These are phyloP conservation scores for Tipula confusa DNA, from an alignment of 2,888 invertebrate genomes.

Conservation along the genomic window DNA sequence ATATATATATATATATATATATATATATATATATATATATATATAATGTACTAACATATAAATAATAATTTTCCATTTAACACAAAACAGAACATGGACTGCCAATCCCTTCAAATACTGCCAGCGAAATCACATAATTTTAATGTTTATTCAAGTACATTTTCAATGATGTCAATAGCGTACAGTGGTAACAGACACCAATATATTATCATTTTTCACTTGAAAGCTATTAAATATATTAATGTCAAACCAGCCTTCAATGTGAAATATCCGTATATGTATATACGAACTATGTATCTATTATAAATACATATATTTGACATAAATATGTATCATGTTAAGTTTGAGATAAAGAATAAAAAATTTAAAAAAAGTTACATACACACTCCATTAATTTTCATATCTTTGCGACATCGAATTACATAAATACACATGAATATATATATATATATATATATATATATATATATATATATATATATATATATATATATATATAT, in stretches of 20 bases:
- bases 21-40: neutral
- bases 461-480: no score
- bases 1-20: neutral
- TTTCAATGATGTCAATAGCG: neutral
- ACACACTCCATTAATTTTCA: constrained; percentile 25
- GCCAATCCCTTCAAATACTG: neutral
- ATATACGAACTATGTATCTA: neutral
- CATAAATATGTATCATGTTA: neutral
- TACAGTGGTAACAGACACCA: neutral
- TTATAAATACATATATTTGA: neutral
- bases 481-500: neutral
- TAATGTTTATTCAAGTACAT: constrained; percentile 25
- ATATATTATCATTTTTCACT: neutral
- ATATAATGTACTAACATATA: neutral
- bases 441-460: neutral
- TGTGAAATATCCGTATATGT: neutral
- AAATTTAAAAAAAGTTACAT: neutral
- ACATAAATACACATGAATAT: constrained; percentile 3
- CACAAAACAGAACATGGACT: constrained; percentile 20
- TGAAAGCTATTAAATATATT: constrained; percentile 1
- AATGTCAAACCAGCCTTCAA: neutral
- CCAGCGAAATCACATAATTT: neutral
- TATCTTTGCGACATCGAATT: constrained; percentile 3
- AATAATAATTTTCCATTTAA: constrained; percentile 12
- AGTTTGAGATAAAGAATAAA: neutral